Conservation (phyloP, 2,888 invertebrate species). For the Zygothrica quintamaculata region DNA sequence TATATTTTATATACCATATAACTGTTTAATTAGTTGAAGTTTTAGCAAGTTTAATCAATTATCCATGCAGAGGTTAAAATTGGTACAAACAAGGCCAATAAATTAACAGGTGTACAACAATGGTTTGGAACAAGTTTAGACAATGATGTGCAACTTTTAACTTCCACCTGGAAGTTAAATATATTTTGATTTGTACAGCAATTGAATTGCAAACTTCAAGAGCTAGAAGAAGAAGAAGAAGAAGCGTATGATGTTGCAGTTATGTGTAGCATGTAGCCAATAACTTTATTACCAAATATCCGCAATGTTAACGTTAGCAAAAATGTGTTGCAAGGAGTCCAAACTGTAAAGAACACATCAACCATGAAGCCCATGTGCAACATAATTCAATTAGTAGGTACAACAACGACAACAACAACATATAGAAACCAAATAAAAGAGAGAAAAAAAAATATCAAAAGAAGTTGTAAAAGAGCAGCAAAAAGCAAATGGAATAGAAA, state of each 20-base stretch:
- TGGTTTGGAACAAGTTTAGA: too few species aligned
- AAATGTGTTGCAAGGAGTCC: slow-evolving; percentile 45
- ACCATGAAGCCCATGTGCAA: slow-evolving; percentile 70
- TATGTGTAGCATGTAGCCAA: slow-evolving; percentile 29
- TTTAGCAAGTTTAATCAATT: too few species aligned
- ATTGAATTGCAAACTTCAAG: neutral
- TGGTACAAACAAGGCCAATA: too few species aligned
- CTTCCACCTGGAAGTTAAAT: neutral
- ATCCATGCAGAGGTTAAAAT: too few species aligned
- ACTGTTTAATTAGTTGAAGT: too few species aligned
- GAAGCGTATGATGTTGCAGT: too few species aligned
- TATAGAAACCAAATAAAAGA: slow-evolving; percentile 37
- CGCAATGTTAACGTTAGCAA: slow-evolving; percentile 39
- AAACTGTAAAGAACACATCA: slow-evolving; percentile 48
- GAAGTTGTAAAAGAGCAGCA: slow-evolving; percentile 54
- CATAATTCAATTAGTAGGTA: slow-evolving; percentile 73
- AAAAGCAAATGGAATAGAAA: slow-evolving; percentile 41
- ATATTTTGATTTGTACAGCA: neutral
- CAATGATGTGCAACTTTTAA: too few species aligned
- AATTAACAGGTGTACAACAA: too few species aligned
- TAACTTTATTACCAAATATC: slow-evolving; percentile 68
- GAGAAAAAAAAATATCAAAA: slow-evolving; percentile 43
- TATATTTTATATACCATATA: too few species aligned
- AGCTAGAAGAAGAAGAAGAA: too few species aligned
- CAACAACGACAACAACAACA: slow-evolving; percentile 23